Evolutionary conservation across 2,888 invertebrate species (phyloP), one percentile per base, ranked within the genome.

Genomic region (Melangyna quadrimaculata): DNA sequence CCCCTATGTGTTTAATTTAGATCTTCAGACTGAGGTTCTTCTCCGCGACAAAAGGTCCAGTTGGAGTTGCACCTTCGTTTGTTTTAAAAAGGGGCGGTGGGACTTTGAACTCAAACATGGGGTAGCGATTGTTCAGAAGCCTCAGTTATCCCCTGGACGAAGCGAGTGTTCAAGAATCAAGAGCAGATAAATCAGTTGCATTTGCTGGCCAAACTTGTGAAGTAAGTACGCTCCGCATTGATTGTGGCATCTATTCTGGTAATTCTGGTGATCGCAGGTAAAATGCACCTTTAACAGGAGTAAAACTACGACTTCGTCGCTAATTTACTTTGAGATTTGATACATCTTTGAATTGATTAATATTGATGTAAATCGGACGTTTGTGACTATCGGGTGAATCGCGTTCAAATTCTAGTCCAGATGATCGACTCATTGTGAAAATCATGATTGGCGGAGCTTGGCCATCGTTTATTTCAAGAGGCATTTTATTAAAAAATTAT

Each of bases 321-420:
- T 81, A 77, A 12, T 81, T 86, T 1, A 86, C 73, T 22, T 81
- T 80, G 0, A 86, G 57, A 45, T 86, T 86, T 1, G 86, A 81
- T 0, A 86, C 72, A 37, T 86, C 81, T 43, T 73, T 80, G 8
- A 80, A 80, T n/a, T 80, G 80, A 9, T 86, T 80, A 6, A 57
- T 43, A 19, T 75, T 80, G 4, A 70, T 9, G 3, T 61, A 7
- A 1, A 73, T 48, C 8, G 79, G 72, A 0, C 67, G 63, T 51
- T 63, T 63, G 8, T 6, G 35, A 22, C 35, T 14, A 14, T 35
- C 35, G 0, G 67, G 67, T 24, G 35, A 67, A 35, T 51, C 51
- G 2, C 12, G 29, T 22, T 48, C 67, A 0, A 43, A 63, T 22
- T 24, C 61, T 19, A 61, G 6, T 1, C 40, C 22, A 17, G 27